These are phyloP conservation scores for Hetaerina titia DNA, from an alignment of 2,888 invertebrate genomes.

Conservation along the genomic window DNA sequence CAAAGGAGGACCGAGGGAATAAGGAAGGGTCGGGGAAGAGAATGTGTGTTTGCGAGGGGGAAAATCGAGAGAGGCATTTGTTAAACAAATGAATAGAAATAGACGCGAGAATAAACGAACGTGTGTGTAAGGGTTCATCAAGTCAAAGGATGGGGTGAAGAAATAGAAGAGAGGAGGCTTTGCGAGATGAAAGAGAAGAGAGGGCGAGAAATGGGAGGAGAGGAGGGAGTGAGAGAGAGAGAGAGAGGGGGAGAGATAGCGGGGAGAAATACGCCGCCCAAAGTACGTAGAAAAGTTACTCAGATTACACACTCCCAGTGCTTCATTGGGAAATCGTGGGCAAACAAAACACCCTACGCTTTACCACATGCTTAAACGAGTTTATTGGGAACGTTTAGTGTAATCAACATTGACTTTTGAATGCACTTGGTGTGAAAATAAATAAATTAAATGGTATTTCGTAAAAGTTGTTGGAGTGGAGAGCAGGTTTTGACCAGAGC, in stretches of 20 bases:
- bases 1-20: background rate
- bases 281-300: too few relatives aligned
- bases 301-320: too few relatives aligned
- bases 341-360: too few relatives aligned
- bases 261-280: background rate
- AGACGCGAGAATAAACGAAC: slow-evolving; percentile 47
- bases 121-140: background rate
- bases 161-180: background rate
- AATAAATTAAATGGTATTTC: too few relatives aligned
- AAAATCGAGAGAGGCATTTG: background rate
- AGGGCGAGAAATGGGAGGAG: background rate
- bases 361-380: too few relatives aligned
- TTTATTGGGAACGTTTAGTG: too few relatives aligned
- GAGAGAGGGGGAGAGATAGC: background rate
- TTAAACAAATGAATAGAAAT: slow-evolving; percentile 64
- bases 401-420: too few relatives aligned
- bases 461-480: too few relatives aligned
- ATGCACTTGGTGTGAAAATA: too few relatives aligned
- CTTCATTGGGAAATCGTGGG: too few relatives aligned
- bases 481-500: too few relatives aligned
- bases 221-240: background rate
- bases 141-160: background rate
- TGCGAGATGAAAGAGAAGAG: background rate
- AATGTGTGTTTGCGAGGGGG: background rate
- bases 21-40: background rate